phyloP scores from a whole-genome alignment of 2,888 invertebrate genomes.

The Dilophus febrilis region DNA sequence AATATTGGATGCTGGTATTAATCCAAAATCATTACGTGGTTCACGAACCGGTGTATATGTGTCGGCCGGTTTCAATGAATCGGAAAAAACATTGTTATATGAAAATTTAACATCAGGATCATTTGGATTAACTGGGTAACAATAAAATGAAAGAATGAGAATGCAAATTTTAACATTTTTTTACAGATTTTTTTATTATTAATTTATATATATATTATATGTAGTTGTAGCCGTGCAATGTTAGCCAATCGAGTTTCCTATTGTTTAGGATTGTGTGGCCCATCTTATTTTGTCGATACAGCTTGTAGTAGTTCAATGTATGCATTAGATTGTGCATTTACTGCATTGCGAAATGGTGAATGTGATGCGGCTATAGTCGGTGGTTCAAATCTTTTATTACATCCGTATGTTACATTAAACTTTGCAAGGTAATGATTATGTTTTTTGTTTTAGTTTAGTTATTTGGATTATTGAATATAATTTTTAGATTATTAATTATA shows the following conservation, averaged over 20 bases:
- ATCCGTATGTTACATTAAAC: conserved; percentile 76
- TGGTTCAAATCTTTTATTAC: conserved; percentile 68
- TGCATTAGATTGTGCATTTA: conserved; percentile 68
- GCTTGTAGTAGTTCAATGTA: conserved; percentile 86
- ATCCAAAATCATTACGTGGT: conserved; percentile 47
- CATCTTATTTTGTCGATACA: conserved; percentile 76
- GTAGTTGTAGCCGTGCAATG: conserved; percentile 76
- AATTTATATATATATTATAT: too few relatives aligned
- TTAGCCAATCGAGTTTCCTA: conserved; percentile 81
- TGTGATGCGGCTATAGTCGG: conserved; percentile 84
- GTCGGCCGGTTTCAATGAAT: conserved; percentile 53
- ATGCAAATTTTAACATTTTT: too few relatives aligned
- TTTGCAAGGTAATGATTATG: conserved; percentile 44
- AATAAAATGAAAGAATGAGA: too few relatives aligned
- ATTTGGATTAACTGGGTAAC: conserved; percentile 27
- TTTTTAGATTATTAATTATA: too few relatives aligned
- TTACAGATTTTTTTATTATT: too few relatives aligned
- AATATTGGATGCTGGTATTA: conserved; percentile 54
- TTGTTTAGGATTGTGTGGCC: conserved; percentile 73
- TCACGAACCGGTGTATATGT: conserved; percentile 55
- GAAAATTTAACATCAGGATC: conserved; percentile 41
- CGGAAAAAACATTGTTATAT: conserved; percentile 51
- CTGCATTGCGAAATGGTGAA: conserved; percentile 56
- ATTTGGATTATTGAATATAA: too few relatives aligned
- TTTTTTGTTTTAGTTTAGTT: background rate